Percentiles rank a stretch among this genome's conserved stretches.
These are phyloP conservation scores for Otolemur crassicaudatus DNA, from an alignment of 2,797 vertebrate genomes.

Conservation along the genomic window DNA sequence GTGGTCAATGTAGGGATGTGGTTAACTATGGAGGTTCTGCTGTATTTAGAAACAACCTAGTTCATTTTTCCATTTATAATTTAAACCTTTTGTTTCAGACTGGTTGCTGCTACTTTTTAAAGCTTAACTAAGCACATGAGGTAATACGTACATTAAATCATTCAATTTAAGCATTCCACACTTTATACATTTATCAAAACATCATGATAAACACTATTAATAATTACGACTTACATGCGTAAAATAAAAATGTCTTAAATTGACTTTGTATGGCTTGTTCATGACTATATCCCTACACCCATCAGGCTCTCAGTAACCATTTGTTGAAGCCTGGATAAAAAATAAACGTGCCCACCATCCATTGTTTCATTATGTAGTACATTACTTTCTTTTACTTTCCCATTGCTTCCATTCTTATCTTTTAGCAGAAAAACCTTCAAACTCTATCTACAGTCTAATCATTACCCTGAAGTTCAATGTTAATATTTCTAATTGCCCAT, in stretches of 20 bases:
- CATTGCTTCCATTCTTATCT: not conserved
- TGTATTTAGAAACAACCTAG: not conserved
- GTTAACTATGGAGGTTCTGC: too few relatives aligned
- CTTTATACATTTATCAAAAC: not conserved
- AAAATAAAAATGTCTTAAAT: not conserved
- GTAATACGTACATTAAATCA: not conserved
- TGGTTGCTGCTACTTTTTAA: not conserved
- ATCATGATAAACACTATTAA: not conserved
- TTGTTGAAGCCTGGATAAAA: not conserved
- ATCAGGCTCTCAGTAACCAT: not conserved
- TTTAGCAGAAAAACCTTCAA: not conserved
- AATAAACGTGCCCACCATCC: not conserved
- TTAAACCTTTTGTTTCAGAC: not conserved
- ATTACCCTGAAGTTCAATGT: not conserved
- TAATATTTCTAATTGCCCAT: not conserved
- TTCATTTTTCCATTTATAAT: not conserved
- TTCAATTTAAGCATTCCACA: not conserved
- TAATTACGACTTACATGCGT: not conserved
- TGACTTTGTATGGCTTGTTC: not conserved
- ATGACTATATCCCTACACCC: not conserved
- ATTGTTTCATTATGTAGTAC: not conserved
- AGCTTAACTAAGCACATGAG: not conserved
- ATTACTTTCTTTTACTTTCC: not conserved
- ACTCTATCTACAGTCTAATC: not conserved
- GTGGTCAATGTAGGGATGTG: too few relatives aligned